Evolutionary conservation across 2,113 vertebrate genomes (phyloP).

Genomic region (Clinocottus analis): DNA sequence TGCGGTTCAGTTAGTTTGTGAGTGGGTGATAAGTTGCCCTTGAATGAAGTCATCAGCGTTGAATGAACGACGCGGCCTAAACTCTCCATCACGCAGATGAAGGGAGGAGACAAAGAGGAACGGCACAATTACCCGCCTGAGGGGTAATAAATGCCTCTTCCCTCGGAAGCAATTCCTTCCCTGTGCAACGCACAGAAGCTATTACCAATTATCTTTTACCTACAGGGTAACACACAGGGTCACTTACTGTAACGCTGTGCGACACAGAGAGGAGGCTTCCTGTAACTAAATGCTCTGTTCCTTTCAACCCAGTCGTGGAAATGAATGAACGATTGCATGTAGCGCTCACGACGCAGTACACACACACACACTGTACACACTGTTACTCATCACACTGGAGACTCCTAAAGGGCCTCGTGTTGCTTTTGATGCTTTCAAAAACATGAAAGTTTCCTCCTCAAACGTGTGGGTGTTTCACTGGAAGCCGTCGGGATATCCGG

Average conservation of each 20-base stretch:
- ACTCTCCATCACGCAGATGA: conserved; percentile 84
- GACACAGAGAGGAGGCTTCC: conserved; percentile 45
- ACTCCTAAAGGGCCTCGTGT: neutral
- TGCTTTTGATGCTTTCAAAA: neutral
- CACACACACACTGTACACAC: neutral
- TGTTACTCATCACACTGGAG: conserved; percentile 12
- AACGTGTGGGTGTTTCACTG: neutral
- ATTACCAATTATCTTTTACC: conserved; percentile 77
- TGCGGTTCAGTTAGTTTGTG: conserved; percentile 75
- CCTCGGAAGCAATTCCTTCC: conserved; percentile 67
- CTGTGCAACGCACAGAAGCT: conserved; percentile 66
- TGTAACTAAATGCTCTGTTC: conserved; percentile 45
- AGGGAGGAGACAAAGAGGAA: conserved; percentile 80
- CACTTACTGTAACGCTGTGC: conserved; percentile 62
- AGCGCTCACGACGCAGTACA: neutral
- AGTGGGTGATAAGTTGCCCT: conserved; percentile 82
- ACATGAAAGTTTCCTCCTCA: neutral
- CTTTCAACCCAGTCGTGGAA: conserved; percentile 11
- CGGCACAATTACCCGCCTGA: conserved; percentile 77
- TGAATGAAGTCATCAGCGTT: conserved; percentile 83
- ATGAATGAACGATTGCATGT: neutral
- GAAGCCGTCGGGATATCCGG: neutral
- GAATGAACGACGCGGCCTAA: conserved; percentile 78
- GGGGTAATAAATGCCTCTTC: conserved; percentile 80
- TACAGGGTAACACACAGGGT: conserved; percentile 61